Percentiles rank a stretch among this genome's conserved stretches.
These are phyloP conservation scores for Champsocephalus esox DNA, from an alignment of 2,797 vertebrate species.

Conservation along the genomic window DNA sequence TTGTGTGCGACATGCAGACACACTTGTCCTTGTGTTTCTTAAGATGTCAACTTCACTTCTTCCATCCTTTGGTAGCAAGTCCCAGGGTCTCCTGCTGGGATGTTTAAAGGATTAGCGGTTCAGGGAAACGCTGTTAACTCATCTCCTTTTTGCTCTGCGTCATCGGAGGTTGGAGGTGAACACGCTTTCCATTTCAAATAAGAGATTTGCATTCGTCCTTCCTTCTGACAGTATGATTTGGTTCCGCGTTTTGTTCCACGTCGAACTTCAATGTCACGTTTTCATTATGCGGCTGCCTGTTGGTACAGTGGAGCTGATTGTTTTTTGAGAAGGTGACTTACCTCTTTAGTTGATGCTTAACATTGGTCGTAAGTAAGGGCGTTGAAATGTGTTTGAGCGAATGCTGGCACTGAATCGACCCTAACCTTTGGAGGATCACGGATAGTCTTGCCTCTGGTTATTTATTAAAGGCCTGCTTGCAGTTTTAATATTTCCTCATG, in stretches of 20 bases:
- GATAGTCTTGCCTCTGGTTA: constrained; percentile 23
- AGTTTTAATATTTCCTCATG: constrained; percentile 11
- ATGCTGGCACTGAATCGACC: constrained; percentile 14
- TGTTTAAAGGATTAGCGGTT: constrained; percentile 27
- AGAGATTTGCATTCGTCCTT: constrained; percentile 74
- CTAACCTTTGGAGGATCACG: constrained; percentile 34
- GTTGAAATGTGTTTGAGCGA: constrained; percentile 18
- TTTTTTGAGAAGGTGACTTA: constrained; percentile 78
- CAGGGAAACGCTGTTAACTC: constrained; percentile 26
- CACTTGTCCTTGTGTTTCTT: constrained; percentile 40
- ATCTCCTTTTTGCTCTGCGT: constrained; percentile 44
- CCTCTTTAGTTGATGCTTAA: constrained; percentile 63
- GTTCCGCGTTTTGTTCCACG: constrained; percentile 43
- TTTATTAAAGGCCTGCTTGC: constrained; percentile 8
- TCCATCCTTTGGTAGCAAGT: constrained; percentile 14
- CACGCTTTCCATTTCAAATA: constrained; percentile 65
- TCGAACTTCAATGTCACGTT: constrained; percentile 70
- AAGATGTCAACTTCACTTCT: constrained; percentile 10
- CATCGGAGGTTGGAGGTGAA: constrained; percentile 33
- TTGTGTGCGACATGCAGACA: constrained; percentile 30
- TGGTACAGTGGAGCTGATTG: constrained; percentile 73
- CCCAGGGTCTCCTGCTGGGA: constrained; percentile 26
- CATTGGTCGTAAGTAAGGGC: constrained; percentile 48
- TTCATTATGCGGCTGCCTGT: constrained; percentile 64
- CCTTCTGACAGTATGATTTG: constrained; percentile 35